Evolutionary conservation across 2,888 invertebrate species (phyloP), one percentile per base, ranked within the genome.

Genomic region (Diaphora mendica): DNA sequence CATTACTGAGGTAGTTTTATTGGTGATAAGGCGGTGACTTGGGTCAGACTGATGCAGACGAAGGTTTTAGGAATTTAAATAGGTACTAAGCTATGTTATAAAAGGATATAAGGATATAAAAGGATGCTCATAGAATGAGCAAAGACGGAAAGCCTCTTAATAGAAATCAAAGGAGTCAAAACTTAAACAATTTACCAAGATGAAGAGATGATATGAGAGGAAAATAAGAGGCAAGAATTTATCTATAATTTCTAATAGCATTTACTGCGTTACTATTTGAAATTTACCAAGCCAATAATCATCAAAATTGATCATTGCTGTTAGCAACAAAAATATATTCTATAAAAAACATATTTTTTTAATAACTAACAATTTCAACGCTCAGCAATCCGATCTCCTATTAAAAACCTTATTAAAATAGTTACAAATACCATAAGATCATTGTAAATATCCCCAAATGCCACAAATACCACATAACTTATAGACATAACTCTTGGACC

Each of bases 401-500:
- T 44, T 64, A 70, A 70, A 70, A 70, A 73, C 72, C 74, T 73
- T 78, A 84, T 79, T 84, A 77, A 79, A 82, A 82, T 82, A 85
- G 76, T 74, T 75, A 79, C 51, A 75, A 77, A 83, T 83, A 82
- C 80, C 82, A 75, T 74, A 75, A 72, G 74, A 77, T 79, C 79
- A 82, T 75, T 79, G 70, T 85, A 81, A 82, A 83, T 83, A 80
- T 83, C 82, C 82, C 79, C 82, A 75, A 84, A 84, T 84, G 79
- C 84, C 83, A 79, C 82, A 83, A 84, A 84, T 84, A 79, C 80
- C 85, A 82, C 82, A 75, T 80, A n/a, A 85, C 80, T 82, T 78
- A 79, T 77, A 80, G 80, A 84, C 84, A 85, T 85, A 84, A 84
- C 81, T 84, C 84, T 83, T 83, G 78, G 83, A 82, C 85, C 86